Conservation (phyloP, 2,888 invertebrate species). For the Meganola albula region DNA sequence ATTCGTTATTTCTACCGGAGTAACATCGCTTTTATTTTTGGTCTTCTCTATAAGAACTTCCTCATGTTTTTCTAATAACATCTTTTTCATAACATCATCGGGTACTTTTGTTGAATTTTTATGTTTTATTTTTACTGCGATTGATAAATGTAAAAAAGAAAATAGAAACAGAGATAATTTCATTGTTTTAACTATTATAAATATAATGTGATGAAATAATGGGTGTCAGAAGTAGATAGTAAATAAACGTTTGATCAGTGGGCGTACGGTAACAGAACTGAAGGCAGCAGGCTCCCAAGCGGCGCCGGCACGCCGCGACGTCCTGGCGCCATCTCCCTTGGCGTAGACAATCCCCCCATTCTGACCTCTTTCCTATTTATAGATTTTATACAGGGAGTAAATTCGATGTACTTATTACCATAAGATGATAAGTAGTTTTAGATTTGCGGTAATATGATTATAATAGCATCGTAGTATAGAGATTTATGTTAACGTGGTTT, state of each 20-base stretch:
- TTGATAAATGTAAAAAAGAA: constrained; percentile 11
- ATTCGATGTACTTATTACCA: no score
- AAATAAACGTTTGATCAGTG: constrained; percentile 6
- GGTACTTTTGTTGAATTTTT: constrained; percentile 29
- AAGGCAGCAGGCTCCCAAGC: constrained; percentile 26
- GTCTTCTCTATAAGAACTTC: constrained; percentile 34
- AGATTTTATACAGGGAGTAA: no score
- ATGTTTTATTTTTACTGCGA: constrained; percentile 30
- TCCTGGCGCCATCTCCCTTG: constrained; percentile 40
- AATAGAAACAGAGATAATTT: constrained; percentile 16
- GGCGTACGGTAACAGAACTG: constrained; percentile 22
- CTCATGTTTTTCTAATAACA: constrained; percentile 46
- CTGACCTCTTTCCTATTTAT: no score
- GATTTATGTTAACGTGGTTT: no score
- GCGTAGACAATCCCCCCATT: no score
- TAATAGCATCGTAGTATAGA: no score
- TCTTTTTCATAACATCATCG: constrained; percentile 48
- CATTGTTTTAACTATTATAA: constrained; percentile 12
- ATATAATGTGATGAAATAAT: neutral
- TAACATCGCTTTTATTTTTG: constrained; percentile 43
- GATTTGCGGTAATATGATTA: no score
- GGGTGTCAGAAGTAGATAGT: neutral
- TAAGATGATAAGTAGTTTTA: neutral
- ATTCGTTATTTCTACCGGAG: constrained; percentile 47
- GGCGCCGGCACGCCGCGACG: constrained; percentile 35